Base-by-base conservation (phyloP, 2,113 vertebrate species). In the Gopherus flavomarginatus region DNA sequence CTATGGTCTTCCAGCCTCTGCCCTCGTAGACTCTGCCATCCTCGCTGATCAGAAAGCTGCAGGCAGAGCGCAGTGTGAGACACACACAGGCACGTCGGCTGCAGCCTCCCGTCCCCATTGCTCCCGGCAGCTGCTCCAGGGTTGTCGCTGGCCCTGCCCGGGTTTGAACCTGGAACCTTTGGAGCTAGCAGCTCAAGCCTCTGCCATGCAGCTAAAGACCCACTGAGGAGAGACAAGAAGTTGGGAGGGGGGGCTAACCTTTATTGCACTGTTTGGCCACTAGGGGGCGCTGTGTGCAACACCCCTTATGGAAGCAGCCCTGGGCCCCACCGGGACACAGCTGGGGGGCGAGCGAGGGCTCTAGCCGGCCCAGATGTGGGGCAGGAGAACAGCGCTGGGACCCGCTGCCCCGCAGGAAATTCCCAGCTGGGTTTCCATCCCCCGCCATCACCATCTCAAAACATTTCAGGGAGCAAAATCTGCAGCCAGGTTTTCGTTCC, bases 21-120 rank as follows among this genome's bases (percentile, higher is more conserved):
- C 99, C 99, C 95, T 99, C 98, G 50, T 98, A 99, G 44, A 99
- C 91, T 3, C 88, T 96, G 4, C 98, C 98, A 49, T 99, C 98
- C 84, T 92, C 93, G 31, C 97, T 98, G 16, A 99, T 96, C 44
- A 99, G 96, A 93, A 99, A 99, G 94, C 99, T 99, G 90, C n/a
- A 95, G 92, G 81, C 52, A 69, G 42, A 56, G 57, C 27, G 11
- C 57, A 59, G 13, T 31, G 29, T 65, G 59, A 65, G 59, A 35
- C 59, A 31, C 6, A 0, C 31, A 65, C 14, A 35, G 27, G 57
- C 29, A 62, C 6, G 5, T 62, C 6, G 13, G 29, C 59, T 13
- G 2, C 57, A 29, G 2, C 27, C 27, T 59, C 31, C 13, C 59
- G 6, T 35, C 29, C 13, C 29, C 6, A 16, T 31, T 3, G 5